Evolutionary conservation across 1,140 invertebrate genomes (phyloP), one percentile per base, ranked within the genome.

Genomic region (Drosophila ananassae): DNA sequence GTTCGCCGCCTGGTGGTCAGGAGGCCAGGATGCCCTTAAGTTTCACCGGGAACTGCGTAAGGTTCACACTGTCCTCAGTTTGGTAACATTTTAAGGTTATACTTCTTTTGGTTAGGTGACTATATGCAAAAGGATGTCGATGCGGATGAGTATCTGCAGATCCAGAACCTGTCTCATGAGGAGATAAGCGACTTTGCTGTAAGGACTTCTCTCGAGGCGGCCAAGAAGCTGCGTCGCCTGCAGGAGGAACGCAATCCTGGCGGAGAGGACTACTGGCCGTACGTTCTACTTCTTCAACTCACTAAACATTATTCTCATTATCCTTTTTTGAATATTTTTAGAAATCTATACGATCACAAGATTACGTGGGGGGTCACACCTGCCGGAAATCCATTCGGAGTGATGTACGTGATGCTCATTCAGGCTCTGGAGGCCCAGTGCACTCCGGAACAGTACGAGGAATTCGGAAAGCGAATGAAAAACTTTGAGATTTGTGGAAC

Each of bases 391-490:
- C 97, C 97, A 0, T 92, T 98, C 7, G 93, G 94, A 0, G 92
- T 98, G 0, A 98, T 99, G 92, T 97, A 95, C 92, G 95, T 96
- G 0, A 98, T 99, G 98, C 98, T 98, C 80, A 94, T 98, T 13
- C 96, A 97, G 0, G 95, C 96, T 0, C 90, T 99, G 13, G 95
- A 98, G 94, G 95, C 96, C 0, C 97, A 98, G 90, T 97, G 94
- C 1, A 97, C 95, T 0, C 93, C 95, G 6, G 96, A 98, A 68
- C 98, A 99, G 91, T 96, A 97, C 84, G 95, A 94, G 6, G 94
- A 96, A 79, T 99, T 94, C 97, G 62, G 94, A 94, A 37, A 77
- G 39, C 94, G 94, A 71, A 95, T 97, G 6, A 96, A 96, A 93
- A 94, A 94, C 68, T 95, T 95, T 48, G 94, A 95, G 80, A 96